Percentiles rank a stretch among this genome's conserved stretches.
These are phyloP conservation scores for Rutilus rutilus DNA, from an alignment of 2,113 vertebrate species.

Conservation along the genomic window DNA sequence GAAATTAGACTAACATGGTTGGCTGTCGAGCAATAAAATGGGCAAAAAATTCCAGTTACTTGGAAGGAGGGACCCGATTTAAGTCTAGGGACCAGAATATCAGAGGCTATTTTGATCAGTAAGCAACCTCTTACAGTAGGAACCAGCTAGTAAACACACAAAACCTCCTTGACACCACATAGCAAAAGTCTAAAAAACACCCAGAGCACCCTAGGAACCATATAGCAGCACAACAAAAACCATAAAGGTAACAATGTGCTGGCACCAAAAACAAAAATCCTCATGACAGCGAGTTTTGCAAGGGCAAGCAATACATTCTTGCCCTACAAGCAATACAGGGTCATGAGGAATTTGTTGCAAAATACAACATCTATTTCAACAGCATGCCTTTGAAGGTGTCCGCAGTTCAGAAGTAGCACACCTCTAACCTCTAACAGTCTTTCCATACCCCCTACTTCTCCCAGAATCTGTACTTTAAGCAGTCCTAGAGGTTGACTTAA, in stretches of 20 bases:
- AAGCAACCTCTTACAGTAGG: background rate
- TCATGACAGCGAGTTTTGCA: background rate
- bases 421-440: background rate
- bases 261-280: background rate
- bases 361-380: background rate
- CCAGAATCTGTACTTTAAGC: slow-evolving; percentile 20
- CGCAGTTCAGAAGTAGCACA: background rate
- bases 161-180: background rate
- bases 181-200: background rate
- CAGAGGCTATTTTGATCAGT: background rate
- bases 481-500: slow-evolving; percentile 32
- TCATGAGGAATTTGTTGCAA: background rate
- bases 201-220: background rate
- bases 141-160: background rate
- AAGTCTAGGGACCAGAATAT: background rate
- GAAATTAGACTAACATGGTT: background rate
- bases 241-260: background rate
- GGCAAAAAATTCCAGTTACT: too few species aligned
- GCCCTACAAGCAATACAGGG: too few species aligned
- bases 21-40: background rate
- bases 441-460: background rate
- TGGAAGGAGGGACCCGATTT: background rate
- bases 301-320: background rate
- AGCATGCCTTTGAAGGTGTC: slow-evolving; percentile 6
- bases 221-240: background rate